phyloP scores from a whole-genome alignment of 2,888 invertebrate species.

The Plebejus anna region DNA sequence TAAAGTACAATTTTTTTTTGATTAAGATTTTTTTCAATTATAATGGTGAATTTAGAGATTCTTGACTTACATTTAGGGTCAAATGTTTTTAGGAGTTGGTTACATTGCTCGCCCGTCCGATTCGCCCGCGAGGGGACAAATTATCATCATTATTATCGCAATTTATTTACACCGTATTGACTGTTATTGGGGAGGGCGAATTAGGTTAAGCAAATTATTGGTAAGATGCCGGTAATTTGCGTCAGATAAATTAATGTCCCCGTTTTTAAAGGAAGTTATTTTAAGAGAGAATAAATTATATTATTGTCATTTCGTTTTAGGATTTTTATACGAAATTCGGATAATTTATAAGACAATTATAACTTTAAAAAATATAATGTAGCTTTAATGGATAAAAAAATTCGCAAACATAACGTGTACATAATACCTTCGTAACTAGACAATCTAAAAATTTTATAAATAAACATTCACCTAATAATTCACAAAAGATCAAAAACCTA shows the following conservation, averaged over 20 bases:
- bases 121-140: conserved; percentile 10
- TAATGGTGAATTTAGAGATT: too few species aligned
- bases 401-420: too few species aligned
- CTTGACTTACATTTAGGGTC: too few species aligned
- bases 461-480: neutral
- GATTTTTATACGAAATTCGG: too few species aligned
- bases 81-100: too few species aligned
- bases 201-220: conserved; percentile 10
- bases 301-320: neutral
- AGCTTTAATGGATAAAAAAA: neutral
- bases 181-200: neutral
- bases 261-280: neutral
- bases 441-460: too few species aligned
- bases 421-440: too few species aligned
- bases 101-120: neutral
- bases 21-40: too few species aligned
- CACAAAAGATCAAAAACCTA: neutral
- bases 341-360: too few species aligned
- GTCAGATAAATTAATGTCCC: neutral
- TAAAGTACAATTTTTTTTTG: too few species aligned
- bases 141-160: conserved; percentile 22
- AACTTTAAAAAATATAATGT: neutral
- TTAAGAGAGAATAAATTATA: neutral
- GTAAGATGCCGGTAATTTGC: neutral
- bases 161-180: conserved; percentile 24